A percentile compares a stretch with the other conserved stretches of the same genome.
These are phyloP conservation scores for Phaonia tiefii DNA, from an alignment of 2,888 invertebrate genomes.

Conservation along the genomic window DNA sequence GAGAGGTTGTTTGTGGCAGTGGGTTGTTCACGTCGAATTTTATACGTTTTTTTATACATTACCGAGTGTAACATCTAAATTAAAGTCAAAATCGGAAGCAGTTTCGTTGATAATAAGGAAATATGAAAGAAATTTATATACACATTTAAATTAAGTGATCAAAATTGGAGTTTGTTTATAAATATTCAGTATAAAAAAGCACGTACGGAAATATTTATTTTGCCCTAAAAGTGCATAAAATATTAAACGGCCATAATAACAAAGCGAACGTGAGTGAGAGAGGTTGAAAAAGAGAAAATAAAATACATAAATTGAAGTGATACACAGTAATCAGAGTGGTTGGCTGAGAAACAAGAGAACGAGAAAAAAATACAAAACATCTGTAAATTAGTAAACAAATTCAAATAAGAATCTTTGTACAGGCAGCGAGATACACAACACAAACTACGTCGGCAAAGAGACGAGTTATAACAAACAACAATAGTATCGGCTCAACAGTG, in stretches of 20 bases:
- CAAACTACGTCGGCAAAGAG: neutral
- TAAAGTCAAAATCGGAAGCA: conserved; percentile 8
- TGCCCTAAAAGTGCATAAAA: conserved; percentile 52
- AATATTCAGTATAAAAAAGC: neutral
- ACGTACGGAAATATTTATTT: neutral
- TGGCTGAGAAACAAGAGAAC: neutral
- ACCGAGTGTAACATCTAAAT: conserved; percentile 25
- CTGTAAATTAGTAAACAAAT: conserved; percentile 45
- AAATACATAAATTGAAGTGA: conserved; percentile 10
- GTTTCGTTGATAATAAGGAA: neutral
- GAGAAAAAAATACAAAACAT: conserved; percentile 20
- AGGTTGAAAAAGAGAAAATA: neutral
- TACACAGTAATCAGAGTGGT: neutral
- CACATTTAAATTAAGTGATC: neutral
- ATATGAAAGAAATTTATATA: neutral
- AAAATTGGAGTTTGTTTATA: neutral
- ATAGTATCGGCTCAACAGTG: conserved; percentile 5
- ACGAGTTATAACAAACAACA: neutral
- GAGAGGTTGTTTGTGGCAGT: conserved; percentile 39
- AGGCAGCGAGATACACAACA: conserved; percentile 13
- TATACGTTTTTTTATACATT: neutral
- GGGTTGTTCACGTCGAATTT: neutral
- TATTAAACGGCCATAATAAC: neutral
- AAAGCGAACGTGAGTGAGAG: neutral
- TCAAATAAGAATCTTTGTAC: conserved; percentile 38